phyloP scores from a whole-genome alignment of 1,140 invertebrate species.

The Anoplolepis gracilipes region DNA sequence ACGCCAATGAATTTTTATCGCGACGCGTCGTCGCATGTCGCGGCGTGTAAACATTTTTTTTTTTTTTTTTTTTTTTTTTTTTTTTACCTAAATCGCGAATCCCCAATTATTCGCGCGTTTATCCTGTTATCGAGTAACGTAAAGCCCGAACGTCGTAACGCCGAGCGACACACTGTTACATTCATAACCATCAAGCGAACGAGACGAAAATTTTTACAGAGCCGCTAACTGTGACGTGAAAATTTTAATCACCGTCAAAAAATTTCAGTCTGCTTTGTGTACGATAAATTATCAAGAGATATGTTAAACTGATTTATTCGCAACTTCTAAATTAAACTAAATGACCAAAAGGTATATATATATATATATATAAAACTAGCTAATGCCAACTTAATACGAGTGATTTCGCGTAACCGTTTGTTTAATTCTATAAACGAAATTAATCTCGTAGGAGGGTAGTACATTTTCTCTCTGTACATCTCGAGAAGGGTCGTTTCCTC shows the following conservation, averaged over 20 bases:
- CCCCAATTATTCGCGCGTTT: slow-evolving; percentile 61
- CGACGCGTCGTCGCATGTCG: slow-evolving; percentile 56
- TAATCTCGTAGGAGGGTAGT: slow-evolving; percentile 1
- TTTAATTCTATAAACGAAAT: slow-evolving; percentile 6
- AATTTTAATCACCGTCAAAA: slow-evolving; percentile 53
- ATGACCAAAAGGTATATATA: neutral
- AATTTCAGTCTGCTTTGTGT: slow-evolving; percentile 40
- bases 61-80: slow-evolving; percentile 32
- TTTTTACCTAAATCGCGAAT: slow-evolving; percentile 53
- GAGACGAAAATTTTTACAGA: slow-evolving; percentile 41
- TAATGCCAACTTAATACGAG: neutral
- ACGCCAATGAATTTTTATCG: slow-evolving; percentile 58
- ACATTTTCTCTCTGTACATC: slow-evolving; percentile 1
- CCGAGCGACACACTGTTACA: slow-evolving; percentile 52
- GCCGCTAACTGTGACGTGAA: slow-evolving; percentile 41
- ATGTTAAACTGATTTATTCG: neutral
- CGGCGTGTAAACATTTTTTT: slow-evolving; percentile 41
- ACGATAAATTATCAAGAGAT: slow-evolving; percentile 29
- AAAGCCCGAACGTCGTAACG: slow-evolving; percentile 52
- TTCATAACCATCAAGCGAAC: slow-evolving; percentile 32
- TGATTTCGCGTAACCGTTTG: slow-evolving; percentile 12
- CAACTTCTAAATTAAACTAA: slow-evolving; percentile 1
- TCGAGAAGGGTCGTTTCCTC: slow-evolving; percentile 22
- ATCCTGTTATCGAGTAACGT: slow-evolving; percentile 60
- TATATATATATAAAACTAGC: too few relatives aligned